Evolutionary conservation across 2,113 vertebrate species (phyloP).

Genomic region (Dipodomys spectabilis): DNA sequence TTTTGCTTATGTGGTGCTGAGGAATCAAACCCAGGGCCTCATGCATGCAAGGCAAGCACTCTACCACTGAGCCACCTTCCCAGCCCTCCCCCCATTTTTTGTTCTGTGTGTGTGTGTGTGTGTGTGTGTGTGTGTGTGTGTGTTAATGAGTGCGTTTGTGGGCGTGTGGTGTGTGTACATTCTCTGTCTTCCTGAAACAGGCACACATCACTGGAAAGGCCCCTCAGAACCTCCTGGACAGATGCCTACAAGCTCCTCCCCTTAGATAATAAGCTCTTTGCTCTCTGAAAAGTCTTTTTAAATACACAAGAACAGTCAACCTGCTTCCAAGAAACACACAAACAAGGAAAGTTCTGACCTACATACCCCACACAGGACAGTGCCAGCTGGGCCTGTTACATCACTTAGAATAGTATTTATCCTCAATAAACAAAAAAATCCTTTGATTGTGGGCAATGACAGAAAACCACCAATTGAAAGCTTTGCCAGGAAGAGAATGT

Average conservation of each 20-base stretch:
- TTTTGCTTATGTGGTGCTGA: too few relatives aligned
- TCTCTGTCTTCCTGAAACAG: neutral
- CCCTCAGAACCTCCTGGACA: neutral
- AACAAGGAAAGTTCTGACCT: conserved; percentile 80
- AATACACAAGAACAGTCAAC: conserved; percentile 71
- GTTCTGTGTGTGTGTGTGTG: too few relatives aligned
- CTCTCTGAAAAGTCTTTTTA: conserved; percentile 63
- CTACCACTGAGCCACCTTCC: too few relatives aligned
- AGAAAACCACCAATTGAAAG: conserved; percentile 15
- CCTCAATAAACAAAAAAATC: conserved; percentile 17
- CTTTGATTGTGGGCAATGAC: conserved; percentile 15
- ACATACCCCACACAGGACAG: conserved; percentile 78
- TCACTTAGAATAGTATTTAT: conserved; percentile 72
- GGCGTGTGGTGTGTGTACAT: too few relatives aligned
- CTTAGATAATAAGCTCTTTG: neutral
- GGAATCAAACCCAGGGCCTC: too few relatives aligned
- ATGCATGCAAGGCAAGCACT: too few relatives aligned
- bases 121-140: too few relatives aligned
- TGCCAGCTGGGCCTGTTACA: conserved; percentile 75
- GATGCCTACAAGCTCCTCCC: neutral
- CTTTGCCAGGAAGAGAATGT: neutral
- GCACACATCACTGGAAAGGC: neutral
- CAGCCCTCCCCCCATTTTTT: too few relatives aligned
- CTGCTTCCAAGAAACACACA: conserved; percentile 79
- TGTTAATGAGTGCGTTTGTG: too few relatives aligned